A percentile compares a stretch with the other conserved stretches of the same genome.
These are phyloP conservation scores for Notolepis coatsorum DNA, from an alignment of 2,797 vertebrate genomes.

Conservation along the genomic window DNA sequence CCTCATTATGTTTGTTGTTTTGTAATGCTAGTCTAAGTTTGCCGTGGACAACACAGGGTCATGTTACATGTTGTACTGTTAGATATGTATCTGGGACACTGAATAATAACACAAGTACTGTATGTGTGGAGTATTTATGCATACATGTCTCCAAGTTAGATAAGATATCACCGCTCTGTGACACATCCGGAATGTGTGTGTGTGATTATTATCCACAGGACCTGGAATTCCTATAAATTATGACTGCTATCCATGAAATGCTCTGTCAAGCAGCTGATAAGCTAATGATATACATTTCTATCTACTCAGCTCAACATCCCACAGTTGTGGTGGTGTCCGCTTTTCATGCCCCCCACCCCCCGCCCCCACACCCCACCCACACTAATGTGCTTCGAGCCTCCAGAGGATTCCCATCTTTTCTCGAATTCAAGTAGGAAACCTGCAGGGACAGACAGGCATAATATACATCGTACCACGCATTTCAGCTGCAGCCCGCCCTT, in stretches of 20 bases:
- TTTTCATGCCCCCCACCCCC: too few relatives aligned
- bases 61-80: not conserved
- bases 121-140: not conserved
- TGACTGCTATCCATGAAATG: constrained; percentile 22
- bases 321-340: not conserved
- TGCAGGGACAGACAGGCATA: constrained; percentile 27
- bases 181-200: not conserved
- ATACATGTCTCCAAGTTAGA: not conserved
- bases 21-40: not conserved
- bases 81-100: not conserved
- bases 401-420: constrained; percentile 1
- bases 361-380: too few relatives aligned
- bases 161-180: not conserved
- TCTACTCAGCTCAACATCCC: not conserved
- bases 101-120: not conserved
- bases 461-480: too few relatives aligned
- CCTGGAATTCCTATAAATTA: constrained; percentile 20
- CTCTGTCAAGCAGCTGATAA: constrained; percentile 21
- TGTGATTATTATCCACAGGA: constrained; percentile 15
- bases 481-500: constrained; percentile 10
- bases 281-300: constrained; percentile 34
- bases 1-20: not conserved
- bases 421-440: constrained; percentile 35
- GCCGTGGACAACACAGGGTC: not conserved
- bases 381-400: constrained; percentile 8